Conservation (phyloP, 2,113 vertebrate genomes). For the Planiliza haematocheilus region DNA sequence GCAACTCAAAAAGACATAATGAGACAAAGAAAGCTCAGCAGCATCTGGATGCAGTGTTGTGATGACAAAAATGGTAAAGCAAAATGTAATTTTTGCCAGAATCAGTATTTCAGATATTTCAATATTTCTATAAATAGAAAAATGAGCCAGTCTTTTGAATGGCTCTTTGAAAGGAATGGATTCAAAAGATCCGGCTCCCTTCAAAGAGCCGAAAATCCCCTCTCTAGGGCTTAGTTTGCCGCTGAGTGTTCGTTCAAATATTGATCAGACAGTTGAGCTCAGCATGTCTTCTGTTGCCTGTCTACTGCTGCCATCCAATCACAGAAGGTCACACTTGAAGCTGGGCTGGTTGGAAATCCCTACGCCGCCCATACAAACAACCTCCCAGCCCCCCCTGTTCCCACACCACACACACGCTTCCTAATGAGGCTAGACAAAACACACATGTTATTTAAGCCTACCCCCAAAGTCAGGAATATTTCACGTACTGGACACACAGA, state of each 20-base stretch:
- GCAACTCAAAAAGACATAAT: too few relatives aligned
- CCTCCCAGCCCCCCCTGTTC: neutral
- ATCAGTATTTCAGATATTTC: too few relatives aligned
- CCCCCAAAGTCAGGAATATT: constrained; percentile 11
- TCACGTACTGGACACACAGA: constrained; percentile 22
- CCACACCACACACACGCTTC: constrained; percentile 1
- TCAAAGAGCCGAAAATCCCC: too few relatives aligned
- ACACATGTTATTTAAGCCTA: constrained; percentile 20
- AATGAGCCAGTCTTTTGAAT: too few relatives aligned
- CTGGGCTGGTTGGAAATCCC: constrained; percentile 25
- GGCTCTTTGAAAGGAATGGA: too few relatives aligned
- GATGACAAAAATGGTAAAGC: too few relatives aligned
- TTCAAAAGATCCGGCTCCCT: too few relatives aligned
- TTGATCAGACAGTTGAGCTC: neutral
- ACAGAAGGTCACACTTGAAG: neutral
- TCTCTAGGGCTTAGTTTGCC: constrained; percentile 11
- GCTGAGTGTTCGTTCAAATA: constrained; percentile 8
- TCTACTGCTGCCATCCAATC: neutral
- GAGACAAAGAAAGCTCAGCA: too few relatives aligned
- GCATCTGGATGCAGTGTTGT: too few relatives aligned
- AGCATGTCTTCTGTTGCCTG: neutral
- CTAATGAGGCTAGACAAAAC: constrained; percentile 44
- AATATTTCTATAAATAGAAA: too few relatives aligned
- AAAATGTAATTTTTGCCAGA: too few relatives aligned
- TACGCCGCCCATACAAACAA: constrained; percentile 22